These are phyloP conservation scores for Xenopus petersii DNA, from an alignment of 2,797 vertebrate species.

Conservation along the genomic window DNA sequence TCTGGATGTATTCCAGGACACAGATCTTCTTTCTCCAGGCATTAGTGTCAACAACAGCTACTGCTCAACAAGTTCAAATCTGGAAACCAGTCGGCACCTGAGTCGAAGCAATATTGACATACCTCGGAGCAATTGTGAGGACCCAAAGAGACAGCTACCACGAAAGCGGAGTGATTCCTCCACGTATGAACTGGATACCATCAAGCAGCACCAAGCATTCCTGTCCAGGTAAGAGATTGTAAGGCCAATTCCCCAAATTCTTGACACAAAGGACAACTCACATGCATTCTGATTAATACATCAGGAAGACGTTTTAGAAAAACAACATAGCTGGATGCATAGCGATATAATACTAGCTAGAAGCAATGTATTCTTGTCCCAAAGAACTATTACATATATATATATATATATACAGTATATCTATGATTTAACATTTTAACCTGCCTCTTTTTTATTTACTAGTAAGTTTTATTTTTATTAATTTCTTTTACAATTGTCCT, in stretches of 20 bases:
- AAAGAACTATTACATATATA: too few relatives aligned
- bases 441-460: too few relatives aligned
- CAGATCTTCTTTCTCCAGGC: constrained; percentile 88
- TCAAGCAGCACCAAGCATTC: constrained; percentile 96
- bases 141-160: constrained; percentile 81
- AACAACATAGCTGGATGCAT: too few relatives aligned
- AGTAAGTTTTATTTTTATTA: too few relatives aligned
- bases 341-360: too few relatives aligned
- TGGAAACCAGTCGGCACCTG: constrained; percentile 89
- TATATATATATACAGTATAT: too few relatives aligned
- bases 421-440: too few relatives aligned
- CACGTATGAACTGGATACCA: constrained; percentile 92
- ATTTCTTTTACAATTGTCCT: too few relatives aligned
- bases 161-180: constrained; percentile 95
- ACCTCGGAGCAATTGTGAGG: constrained; percentile 80
- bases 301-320: too few relatives aligned
- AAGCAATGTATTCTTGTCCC: too few relatives aligned
- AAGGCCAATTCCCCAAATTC: not conserved
- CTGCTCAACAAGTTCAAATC: constrained; percentile 65
- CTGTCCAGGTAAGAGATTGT: constrained; percentile 79
- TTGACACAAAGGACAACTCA: too few relatives aligned
- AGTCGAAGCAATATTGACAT: constrained; percentile 97
- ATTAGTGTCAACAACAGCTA: constrained; percentile 78
- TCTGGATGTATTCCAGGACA: constrained; percentile 70
- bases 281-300: too few relatives aligned